These are phyloP conservation scores for Mythimna loreyi DNA, from an alignment of 2,888 invertebrate species.

Conservation along the genomic window DNA sequence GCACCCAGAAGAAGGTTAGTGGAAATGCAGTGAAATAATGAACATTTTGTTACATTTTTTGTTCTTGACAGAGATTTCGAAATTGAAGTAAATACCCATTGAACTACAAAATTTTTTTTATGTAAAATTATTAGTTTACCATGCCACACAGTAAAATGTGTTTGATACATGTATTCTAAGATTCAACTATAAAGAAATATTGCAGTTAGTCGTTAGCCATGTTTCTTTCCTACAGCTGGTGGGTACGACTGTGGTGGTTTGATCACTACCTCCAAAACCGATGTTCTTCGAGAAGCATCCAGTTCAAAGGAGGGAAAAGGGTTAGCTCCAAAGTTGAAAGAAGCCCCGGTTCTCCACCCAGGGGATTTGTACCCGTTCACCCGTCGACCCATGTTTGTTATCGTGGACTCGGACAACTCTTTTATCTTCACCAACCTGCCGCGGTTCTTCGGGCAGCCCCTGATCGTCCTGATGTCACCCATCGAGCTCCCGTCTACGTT, in stretches of 20 bases:
- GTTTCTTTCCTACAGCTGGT: slow-evolving; percentile 85
- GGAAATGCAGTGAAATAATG: not conserved
- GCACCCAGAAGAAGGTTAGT: slow-evolving; percentile 96
- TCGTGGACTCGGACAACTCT: slow-evolving; percentile 99
- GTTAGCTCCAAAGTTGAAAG: slow-evolving; percentile 84
- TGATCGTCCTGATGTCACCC: slow-evolving; percentile 98
- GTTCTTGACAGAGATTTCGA: not conserved
- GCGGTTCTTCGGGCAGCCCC: slow-evolving; percentile 97
- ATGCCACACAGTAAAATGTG: not conserved
- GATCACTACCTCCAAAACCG: slow-evolving; percentile 96
- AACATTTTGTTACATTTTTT: not conserved
- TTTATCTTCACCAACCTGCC: slow-evolving; percentile 98
- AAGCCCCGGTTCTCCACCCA: slow-evolving; percentile 96
- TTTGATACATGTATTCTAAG: not conserved
- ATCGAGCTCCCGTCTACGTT: slow-evolving; percentile 96
- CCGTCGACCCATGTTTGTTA: slow-evolving; percentile 97
- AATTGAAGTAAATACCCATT: not conserved
- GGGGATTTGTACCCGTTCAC: slow-evolving; percentile 98
- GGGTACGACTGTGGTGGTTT: slow-evolving; percentile 98
- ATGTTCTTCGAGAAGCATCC: slow-evolving; percentile 89
- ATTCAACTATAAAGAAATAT: not conserved
- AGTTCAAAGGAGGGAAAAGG: slow-evolving; percentile 60
- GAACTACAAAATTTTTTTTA: too few species aligned
- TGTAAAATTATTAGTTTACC: too few species aligned
- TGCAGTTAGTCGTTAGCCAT: not conserved